Evolutionary conservation across 2,113 vertebrate species (phyloP).

Genomic region (Microcebus lehilahytsara): DNA sequence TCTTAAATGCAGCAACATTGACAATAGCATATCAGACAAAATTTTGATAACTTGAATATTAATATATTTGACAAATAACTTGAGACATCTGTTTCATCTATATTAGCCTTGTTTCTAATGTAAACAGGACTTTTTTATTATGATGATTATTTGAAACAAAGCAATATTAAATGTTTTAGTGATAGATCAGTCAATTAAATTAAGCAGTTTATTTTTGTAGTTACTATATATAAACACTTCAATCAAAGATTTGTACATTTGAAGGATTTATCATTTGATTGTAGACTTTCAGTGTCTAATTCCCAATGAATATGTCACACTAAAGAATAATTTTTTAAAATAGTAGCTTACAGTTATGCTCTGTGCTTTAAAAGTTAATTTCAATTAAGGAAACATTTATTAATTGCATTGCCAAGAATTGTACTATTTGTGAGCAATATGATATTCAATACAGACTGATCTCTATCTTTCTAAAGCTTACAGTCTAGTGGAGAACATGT

Average conservation of each 20-base stretch:
- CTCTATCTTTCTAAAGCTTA: not conserved
- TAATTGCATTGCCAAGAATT: not conserved
- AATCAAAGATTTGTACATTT: not conserved
- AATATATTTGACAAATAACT: not conserved
- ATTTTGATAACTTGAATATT: not conserved
- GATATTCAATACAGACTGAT: not conserved
- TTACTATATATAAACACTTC: not conserved
- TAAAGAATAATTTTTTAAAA: not conserved
- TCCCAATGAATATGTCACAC: not conserved
- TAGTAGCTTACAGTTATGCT: not conserved
- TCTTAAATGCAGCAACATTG: not conserved
- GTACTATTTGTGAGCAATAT: not conserved
- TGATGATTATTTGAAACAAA: not conserved
- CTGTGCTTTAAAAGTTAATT: not conserved
- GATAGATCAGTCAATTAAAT: not conserved
- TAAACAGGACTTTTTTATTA: constrained; percentile 12
- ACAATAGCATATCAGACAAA: not conserved
- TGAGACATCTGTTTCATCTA: not conserved
- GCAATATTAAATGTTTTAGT: not conserved
- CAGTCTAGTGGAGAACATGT: not conserved
- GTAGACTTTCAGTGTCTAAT: not conserved
- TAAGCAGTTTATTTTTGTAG: not conserved
- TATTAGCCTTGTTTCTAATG: not conserved
- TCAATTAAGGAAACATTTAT: not conserved
- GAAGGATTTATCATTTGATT: not conserved